Base-by-base conservation (phyloP, 2,113 vertebrate species). In the Actenoides hombroni region DNA sequence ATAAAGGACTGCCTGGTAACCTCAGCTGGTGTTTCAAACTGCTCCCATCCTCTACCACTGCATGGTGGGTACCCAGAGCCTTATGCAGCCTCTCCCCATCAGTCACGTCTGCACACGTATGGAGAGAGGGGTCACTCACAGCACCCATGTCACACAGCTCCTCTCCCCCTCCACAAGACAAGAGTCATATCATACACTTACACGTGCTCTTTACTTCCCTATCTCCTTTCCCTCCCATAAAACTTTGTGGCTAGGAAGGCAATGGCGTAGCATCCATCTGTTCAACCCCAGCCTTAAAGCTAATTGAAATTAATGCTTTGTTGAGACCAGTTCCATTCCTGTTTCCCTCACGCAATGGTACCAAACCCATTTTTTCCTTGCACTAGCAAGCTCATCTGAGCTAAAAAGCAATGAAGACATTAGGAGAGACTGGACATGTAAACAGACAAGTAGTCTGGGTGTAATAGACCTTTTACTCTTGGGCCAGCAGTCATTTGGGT, bases 401-500 rank as follows among this genome's bases (percentile, higher is more conserved):
- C 28, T 54, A 40, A 59, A 65, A 65, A 21, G 11, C n/a, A 54
- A 46, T 18, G 10, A n/a, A 76, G 77, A 83, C 29, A 68, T 20
- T 16, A 74, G 5, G 20, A 69, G 26, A 53, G 13, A 14, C 7
- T 46, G 16, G 25, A 19, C 49, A 1, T 29, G 24, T 40, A 31
- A 60, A 51, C 59, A 60, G 53, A 76, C 33, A 75, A 78, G 53
- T 0, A 64, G 8, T 10, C 28, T 28, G 5, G 24, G 15, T 73
- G 40, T 40, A 68, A 37, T 10, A 48, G 26, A 29, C 31, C 6
- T 49, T 75, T 54, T 26, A 35, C 9, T 26, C 9, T 6, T 2
- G 1, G 25, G 21, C 37, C 1, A 0, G 5, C 39, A n/a, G 16
- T 56, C 8, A 37, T 71, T 59, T 28, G 20, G 8, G 2, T 13